Conservation (phyloP, 1,140 invertebrate species). For the Oryzaephilus surinamensis region DNA sequence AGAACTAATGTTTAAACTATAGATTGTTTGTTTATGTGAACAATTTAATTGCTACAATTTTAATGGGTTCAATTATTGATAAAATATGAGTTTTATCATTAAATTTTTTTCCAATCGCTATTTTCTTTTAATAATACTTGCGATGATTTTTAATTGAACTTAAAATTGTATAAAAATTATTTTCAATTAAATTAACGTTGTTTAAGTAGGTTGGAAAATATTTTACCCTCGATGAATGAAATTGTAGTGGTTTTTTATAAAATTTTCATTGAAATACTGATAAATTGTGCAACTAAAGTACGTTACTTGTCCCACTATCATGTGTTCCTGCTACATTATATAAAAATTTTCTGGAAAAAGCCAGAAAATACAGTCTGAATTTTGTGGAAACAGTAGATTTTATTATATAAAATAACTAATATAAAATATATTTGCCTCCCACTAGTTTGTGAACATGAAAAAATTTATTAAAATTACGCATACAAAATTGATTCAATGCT, state of each 20-base stretch:
- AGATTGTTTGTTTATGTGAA: neutral
- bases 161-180: slow-evolving; percentile 3
- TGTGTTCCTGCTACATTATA: slow-evolving; percentile 35
- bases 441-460: no score
- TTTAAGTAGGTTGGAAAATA: no score
- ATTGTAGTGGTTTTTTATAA: slow-evolving; percentile 2
- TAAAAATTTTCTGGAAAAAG: slow-evolving; percentile 38
- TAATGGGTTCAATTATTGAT: neutral
- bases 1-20: neutral
- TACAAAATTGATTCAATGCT: no score
- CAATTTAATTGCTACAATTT: neutral
- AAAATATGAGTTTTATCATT: neutral
- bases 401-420: slow-evolving; percentile 33
- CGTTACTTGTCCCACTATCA: slow-evolving; percentile 14
- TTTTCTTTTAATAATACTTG: no score
- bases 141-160: neutral
- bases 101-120: neutral
- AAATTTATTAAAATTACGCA: no score
- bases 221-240: neutral
- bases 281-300: slow-evolving; percentile 10
- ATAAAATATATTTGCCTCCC: slow-evolving; percentile 10
- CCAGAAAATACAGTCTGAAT: slow-evolving; percentile 30
- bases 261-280: slow-evolving; percentile 9
- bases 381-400: slow-evolving; percentile 23
- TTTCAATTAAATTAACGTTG: no score